Conservation (phyloP, 2,113 vertebrate genomes). For the Vicugna pacos region DNA sequence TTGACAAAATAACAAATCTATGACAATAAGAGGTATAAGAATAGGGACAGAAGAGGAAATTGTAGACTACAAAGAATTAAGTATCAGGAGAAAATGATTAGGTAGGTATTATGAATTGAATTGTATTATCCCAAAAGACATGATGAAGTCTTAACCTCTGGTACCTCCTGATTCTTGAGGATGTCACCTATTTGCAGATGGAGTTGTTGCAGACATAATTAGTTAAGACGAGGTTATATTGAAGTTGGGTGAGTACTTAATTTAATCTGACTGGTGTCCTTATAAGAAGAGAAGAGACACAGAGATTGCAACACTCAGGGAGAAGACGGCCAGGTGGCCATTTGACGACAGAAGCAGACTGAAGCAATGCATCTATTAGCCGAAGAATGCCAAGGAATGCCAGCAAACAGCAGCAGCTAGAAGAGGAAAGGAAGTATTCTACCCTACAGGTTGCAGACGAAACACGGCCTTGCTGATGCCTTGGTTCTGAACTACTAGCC, state of each 20-base stretch:
- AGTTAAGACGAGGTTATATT: background rate
- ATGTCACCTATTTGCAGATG: background rate
- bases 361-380: background rate
- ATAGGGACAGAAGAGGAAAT: background rate
- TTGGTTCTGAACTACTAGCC: background rate
- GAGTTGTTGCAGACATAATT: background rate
- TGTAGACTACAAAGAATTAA: background rate
- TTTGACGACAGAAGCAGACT: background rate
- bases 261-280: background rate
- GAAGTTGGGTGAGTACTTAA: background rate
- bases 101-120: background rate
- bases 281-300: background rate
- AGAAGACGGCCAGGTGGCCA: background rate
- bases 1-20: conserved; percentile 14
- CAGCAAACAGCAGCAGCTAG: background rate
- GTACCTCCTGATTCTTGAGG: background rate
- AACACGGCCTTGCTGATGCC: background rate
- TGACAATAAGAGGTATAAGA: background rate
- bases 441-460: background rate
- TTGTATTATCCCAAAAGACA: background rate
- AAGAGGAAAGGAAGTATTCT: background rate
- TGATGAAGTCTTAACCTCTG: background rate
- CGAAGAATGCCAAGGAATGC: background rate
- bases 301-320: background rate
- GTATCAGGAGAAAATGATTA: background rate